A percentile compares a stretch with the other conserved stretches of the same genome.
phyloP scores from a whole-genome alignment of 2,888 invertebrate species.

The Nebria salina region DNA sequence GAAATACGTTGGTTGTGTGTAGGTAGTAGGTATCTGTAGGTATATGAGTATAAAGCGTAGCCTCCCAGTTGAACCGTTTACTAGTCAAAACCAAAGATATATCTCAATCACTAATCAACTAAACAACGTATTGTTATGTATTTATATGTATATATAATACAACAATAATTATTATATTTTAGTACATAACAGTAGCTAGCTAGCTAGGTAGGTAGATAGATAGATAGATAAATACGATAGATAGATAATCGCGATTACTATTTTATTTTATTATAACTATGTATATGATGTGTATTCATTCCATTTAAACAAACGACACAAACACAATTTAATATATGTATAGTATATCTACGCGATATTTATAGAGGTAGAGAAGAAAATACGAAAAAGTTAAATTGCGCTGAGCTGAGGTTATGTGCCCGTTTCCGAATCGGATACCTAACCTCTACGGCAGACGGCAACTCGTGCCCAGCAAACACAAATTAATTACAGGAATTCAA shows the following conservation, averaged over 20 bases:
- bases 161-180: background rate
- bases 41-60: background rate
- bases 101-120: conserved; percentile 1
- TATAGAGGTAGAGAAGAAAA: background rate
- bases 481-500: conserved; percentile 41
- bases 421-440: conserved; percentile 52
- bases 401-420: conserved; percentile 54
- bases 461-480: conserved; percentile 45
- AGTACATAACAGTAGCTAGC: background rate
- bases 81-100: background rate
- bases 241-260: background rate
- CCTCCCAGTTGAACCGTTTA: background rate
- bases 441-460: conserved; percentile 53
- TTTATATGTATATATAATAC: too few species aligned
- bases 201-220: too few species aligned
- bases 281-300: background rate
- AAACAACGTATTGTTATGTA: background rate
- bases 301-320: background rate
- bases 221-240: too few species aligned
- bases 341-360: too few species aligned
- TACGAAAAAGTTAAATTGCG: conserved; percentile 14
- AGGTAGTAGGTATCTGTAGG: background rate
- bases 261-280: background rate
- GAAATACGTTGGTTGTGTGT: background rate
- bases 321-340: background rate